phyloP scores from a whole-genome alignment of 1,140 invertebrate genomes.

The Helicoverpa armigera region DNA sequence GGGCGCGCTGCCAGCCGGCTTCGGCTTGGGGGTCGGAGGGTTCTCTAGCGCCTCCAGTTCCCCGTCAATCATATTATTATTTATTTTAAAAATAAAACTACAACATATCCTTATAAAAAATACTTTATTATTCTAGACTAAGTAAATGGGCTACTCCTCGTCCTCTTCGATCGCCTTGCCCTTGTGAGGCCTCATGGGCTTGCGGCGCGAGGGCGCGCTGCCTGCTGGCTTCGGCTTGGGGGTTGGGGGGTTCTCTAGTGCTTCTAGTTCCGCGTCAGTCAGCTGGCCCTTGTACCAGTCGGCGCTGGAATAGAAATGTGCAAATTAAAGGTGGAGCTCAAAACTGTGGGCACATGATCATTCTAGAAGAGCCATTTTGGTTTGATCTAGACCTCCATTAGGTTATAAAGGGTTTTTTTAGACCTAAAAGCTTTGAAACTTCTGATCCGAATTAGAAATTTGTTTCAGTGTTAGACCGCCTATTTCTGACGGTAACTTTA shows the following conservation, averaged over 20 bases:
- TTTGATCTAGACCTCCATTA: no score
- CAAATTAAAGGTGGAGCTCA: no score
- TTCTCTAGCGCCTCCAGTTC: constrained; percentile 92
- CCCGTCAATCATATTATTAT: constrained; percentile 89
- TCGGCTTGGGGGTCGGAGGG: constrained; percentile 89
- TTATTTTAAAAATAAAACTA: background rate
- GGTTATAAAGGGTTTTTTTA: no score
- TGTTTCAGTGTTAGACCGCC: no score
- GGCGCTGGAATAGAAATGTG: constrained; percentile 87
- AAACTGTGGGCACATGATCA: no score
- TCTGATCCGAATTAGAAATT: no score
- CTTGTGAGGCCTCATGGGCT: constrained; percentile 79
- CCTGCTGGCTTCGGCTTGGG: constrained; percentile 88
- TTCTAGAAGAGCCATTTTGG: no score
- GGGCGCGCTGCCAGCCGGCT: constrained; percentile 86
- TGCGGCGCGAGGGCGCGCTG: constrained; percentile 87
- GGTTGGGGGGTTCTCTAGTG: constrained; percentile 91
- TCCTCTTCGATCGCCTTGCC: constrained; percentile 67
- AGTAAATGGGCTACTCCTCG: constrained; percentile 67
- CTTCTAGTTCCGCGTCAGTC: constrained; percentile 92
- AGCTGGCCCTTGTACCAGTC: constrained; percentile 95
- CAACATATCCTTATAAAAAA: constrained; percentile 49
- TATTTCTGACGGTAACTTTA: no score
- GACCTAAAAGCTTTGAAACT: no score
- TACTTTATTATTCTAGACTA: constrained; percentile 71